Evolutionary conservation across 2,797 vertebrate species (phyloP), one percentile per base, ranked within the genome.

Genomic region (Premnoplex brunnescens): DNA sequence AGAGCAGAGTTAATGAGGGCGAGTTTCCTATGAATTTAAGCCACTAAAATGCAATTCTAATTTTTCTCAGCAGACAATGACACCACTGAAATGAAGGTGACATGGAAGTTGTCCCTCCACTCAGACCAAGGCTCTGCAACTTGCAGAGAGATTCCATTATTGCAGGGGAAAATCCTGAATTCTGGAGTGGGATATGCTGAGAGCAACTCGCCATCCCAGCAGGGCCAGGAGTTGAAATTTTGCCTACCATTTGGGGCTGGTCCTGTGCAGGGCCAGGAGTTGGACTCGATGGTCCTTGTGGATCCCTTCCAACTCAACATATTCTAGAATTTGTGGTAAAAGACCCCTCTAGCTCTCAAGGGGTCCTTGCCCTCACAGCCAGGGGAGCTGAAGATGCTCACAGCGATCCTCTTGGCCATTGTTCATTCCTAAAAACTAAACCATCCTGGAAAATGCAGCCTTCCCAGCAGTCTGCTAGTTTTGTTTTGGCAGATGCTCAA

Each of bases 401-500:
- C 58, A 62, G 55, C 46, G 59, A 69, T 85, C n/a, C 21, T 60
- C 27, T 49, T 34, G 69, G 43, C 58, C 8, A 2, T 15, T 64
- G 34, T 66, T 64, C 30, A 4, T 5, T 8, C 49, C 48, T 68
- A 9, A 79, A 84, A 75, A 73, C 56, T 76, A 49, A 63, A 20
- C 22, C 48, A 18, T 7, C 12, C 12, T 59, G 41, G 58, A 89
- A 82, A 79, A 89, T 2, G 48, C 39, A 85, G 56, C 60, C 64
- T 89, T 91, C 68, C 44, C 36, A 73, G 71, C 91, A 94, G 87
- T 67, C 89, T 92, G 67, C 54, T 93, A 92, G 84, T 24, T 96
- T 74, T 87, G 52, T 87, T 91, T 59, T 87, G 89, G 91, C 95
- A 96, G 94, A 69, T 95, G 89, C 85, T 93, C 73, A 81, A 59